Conservation (phyloP, 2,113 vertebrate genomes). For the Ornithorhynchus anatinus region DNA sequence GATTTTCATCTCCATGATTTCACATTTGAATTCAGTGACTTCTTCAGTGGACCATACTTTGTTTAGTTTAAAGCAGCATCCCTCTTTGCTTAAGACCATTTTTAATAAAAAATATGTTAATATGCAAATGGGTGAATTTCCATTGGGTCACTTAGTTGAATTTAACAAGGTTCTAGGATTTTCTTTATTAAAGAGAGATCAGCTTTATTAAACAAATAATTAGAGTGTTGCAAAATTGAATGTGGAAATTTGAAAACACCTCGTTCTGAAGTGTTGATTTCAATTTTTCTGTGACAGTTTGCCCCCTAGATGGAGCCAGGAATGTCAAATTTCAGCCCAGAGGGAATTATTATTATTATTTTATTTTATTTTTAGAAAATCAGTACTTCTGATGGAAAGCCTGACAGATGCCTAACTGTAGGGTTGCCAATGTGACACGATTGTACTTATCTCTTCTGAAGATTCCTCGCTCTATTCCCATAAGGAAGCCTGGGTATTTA, state of each 20-base stretch:
- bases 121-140: background rate
- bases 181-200: background rate
- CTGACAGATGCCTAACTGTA: background rate
- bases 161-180: background rate
- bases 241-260: no score
- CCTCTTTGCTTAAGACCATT: background rate
- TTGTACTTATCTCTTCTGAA: background rate
- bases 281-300: slow-evolving; percentile 7
- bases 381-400: slow-evolving; percentile 2
- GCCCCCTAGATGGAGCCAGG: background rate
- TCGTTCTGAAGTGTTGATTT: background rate
- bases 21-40: background rate
- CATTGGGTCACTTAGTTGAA: background rate
- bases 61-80: background rate
- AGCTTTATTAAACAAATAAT: background rate
- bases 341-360: background rate
- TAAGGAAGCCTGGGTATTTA: background rate
- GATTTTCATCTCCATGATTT: background rate
- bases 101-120: background rate
- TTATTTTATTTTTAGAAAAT: slow-evolving; percentile 25
- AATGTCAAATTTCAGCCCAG: background rate
- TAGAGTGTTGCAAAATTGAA: background rate
- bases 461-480: background rate
- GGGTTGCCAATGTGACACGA: background rate
- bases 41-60: background rate